Conservation (phyloP, 1,140 invertebrate species). For the Eupeodes corollae region DNA sequence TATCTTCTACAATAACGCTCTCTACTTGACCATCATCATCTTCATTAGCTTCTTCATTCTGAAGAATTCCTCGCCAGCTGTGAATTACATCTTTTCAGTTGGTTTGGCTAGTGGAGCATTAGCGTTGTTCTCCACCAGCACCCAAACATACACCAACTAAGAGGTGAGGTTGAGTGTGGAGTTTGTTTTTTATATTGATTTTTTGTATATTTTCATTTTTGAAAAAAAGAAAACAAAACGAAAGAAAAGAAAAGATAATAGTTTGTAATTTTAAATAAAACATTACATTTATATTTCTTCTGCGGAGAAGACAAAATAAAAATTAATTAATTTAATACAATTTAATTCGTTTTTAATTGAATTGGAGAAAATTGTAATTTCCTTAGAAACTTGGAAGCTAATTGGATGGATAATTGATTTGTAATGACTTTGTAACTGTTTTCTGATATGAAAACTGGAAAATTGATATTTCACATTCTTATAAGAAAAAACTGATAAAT, state of each 20-base stretch:
- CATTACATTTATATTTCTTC: conserved; percentile 2
- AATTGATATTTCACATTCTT: no score
- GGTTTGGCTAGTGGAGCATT: conserved; percentile 71
- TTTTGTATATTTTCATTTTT: not conserved
- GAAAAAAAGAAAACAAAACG: not conserved
- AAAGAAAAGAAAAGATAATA: conserved; percentile 1
- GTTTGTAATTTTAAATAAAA: not conserved
- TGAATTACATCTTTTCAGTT: conserved; percentile 90
- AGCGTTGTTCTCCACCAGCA: conserved; percentile 82
- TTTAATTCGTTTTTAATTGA: no score
- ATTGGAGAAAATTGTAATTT: not conserved
- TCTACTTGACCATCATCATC: conserved; percentile 92
- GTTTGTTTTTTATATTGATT: not conserved
- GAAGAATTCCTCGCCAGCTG: conserved; percentile 75
- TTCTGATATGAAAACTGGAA: no score
- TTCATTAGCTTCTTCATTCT: conserved; percentile 89
- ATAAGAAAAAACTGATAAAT: no score
- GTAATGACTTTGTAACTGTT: no score
- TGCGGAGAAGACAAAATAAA: conserved; percentile 4
- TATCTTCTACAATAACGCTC: conserved; percentile 98
- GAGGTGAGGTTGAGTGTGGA: not conserved
- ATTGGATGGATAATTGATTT: no score
- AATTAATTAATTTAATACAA: no score
- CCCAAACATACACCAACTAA: conserved; percentile 30
- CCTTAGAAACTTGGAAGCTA: no score